phyloP scores from a whole-genome alignment of 2,888 invertebrate species.

The Heteromurus nitidus region DNA sequence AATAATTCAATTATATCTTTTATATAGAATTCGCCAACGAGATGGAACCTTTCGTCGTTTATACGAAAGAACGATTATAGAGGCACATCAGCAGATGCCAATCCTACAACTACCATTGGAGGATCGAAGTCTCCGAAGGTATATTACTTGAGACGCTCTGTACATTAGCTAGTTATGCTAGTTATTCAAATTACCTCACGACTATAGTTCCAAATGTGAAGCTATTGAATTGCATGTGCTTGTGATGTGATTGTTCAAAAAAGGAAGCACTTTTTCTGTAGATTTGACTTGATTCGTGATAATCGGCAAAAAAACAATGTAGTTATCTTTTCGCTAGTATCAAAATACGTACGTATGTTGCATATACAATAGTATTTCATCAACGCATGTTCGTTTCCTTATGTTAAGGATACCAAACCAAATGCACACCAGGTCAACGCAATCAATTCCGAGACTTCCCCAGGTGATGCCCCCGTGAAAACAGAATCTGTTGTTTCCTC shows the following conservation, averaged over 20 bases:
- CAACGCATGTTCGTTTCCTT: too few relatives aligned
- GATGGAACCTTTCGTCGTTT: conserved; percentile 70
- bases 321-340: too few relatives aligned
- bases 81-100: conserved; percentile 32
- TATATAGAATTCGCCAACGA: conserved; percentile 68
- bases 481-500: conserved; percentile 70
- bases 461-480: conserved; percentile 65
- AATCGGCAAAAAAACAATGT: too few relatives aligned
- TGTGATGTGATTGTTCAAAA: too few relatives aligned
- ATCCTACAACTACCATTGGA: conserved; percentile 45
- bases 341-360: too few relatives aligned
- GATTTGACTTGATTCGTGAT: too few relatives aligned
- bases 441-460: conserved; percentile 64
- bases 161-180: too few relatives aligned
- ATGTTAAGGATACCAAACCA: conserved; percentile 67
- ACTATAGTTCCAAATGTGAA: too few relatives aligned
- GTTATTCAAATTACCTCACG: too few relatives aligned
- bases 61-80: conserved; percentile 61
- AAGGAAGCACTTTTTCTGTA: too few relatives aligned
- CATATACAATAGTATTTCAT: too few relatives aligned
- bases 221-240: too few relatives aligned
- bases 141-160: neutral
- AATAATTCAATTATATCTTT: neutral
- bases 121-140: conserved; percentile 70
- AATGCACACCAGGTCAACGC: conserved; percentile 65